Base-by-base conservation (phyloP, 2,888 invertebrate genomes). In the Hirtodrosophila cameraria region DNA sequence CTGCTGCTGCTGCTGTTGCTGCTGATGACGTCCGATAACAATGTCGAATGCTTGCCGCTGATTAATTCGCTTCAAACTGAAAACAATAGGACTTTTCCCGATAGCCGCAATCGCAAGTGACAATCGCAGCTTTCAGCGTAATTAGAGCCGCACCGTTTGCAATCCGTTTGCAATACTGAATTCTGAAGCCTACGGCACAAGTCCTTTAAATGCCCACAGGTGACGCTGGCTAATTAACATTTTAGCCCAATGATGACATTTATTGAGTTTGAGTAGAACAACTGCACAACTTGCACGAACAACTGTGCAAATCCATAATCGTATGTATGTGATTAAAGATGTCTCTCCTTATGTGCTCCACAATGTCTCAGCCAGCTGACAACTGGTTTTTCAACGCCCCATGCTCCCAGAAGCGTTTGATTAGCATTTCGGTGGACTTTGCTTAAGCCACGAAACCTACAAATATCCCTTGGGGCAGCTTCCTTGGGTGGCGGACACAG, bases 1-100 rank as follows among this genome's bases (percentile, higher is more conserved):
- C n/a, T 48, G 50, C 9, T 39, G 55, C 41, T 42, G 41, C 49
- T 50, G 63, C 25, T 46, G 60, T 16, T 28, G 53, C 79, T 80
- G 85, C 12, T 58, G 80, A 72, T 82, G 81, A 84, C 75, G 72
- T 64, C 60, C 69, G 80, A 86, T 86, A 86, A 86, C 81, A 77
- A 86, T 74, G 80, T 75, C 83, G 83, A 82, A 72, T 72, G 69
- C 62, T 78, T 63, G 58, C 68, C 75, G 69, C 86, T 80, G 80
- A 80, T 80, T 85, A 80, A 85, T 80, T 75, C 73, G 80, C 73
- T 69, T 82, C 73, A 75, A 79, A 64, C 75, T 60, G 57, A 57
- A 85, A 67, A 80, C 80, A 80, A 85, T 64, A 52, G 75, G 64
- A 61, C 66, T 75, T 69, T 77, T 84, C 59, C 59, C 69, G 74